Evolutionary conservation across 1,140 invertebrate genomes (phyloP).

Genomic region (Euura lappo): DNA sequence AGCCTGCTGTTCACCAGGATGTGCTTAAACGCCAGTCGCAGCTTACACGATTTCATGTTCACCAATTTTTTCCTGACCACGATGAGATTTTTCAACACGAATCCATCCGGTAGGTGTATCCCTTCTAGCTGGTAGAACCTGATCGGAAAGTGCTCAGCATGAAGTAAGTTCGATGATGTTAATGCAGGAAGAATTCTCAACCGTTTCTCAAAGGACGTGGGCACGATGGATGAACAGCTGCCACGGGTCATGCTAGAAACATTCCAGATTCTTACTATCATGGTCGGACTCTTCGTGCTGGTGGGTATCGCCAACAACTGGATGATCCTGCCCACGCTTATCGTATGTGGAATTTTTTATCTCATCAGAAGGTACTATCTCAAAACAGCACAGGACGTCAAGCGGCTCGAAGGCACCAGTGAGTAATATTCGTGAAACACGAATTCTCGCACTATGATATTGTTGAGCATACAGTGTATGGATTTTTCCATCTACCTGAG

Average conservation of each 20-base stretch:
- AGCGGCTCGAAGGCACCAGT: background rate
- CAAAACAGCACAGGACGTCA: background rate
- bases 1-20: slow-evolving; percentile 78
- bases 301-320: no score
- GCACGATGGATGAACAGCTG: no score
- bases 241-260: no score
- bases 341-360: background rate
- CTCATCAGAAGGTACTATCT: background rate
- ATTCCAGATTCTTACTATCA: no score
- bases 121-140: no score
- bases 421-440: background rate
- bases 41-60: slow-evolving; percentile 87
- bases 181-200: no score
- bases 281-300: no score
- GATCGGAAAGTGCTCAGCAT: no score
- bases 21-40: slow-evolving; percentile 81
- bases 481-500: background rate
- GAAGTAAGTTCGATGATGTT: no score
- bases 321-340: background rate
- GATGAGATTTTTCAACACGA: slow-evolving; percentile 58
- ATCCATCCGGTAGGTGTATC: slow-evolving; percentile 69
- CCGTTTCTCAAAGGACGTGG: no score
- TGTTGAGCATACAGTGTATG: background rate
- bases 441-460: background rate
- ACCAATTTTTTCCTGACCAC: slow-evolving; percentile 70